Base-by-base conservation (phyloP, 2,113 vertebrate species). In the Seriola rivoliana region DNA sequence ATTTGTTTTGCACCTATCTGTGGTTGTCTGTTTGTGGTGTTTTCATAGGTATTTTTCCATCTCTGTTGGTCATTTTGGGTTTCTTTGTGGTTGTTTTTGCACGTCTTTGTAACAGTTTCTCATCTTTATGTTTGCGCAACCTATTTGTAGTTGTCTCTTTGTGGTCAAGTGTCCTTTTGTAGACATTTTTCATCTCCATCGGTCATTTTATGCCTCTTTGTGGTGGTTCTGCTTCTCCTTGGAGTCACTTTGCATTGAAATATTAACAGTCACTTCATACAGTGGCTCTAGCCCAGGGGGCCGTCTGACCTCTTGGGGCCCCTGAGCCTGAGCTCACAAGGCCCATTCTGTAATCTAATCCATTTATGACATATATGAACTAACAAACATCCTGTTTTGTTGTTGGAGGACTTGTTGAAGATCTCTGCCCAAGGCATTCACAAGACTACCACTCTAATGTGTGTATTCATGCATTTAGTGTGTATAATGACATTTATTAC, bases 401-500 rank as follows among this genome's bases (percentile, higher is more conserved):
- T 13, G 14, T 55, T 5, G 48, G 48, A 54, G 4, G n/a, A 42
- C 34, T 38, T 74, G 16, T 1, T 38, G 29, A 54, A 16, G 13
- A 40, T 36, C 48, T 29, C 0, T 69, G 34, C 42, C 55, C 11
- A n/a, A 8, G 46, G 6, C 17, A 34, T 21, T 34, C 12, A 40
- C 4, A 32, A 7, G 4, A 2, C 2, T 55, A 1, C 17, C 1
- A 1, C 2, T 4, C 1, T 17, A 10, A 1, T 76, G 4, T 32
- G 9, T 42, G 25, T 63, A n/a, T 32, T 64, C 14, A 17, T 42
- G 14, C 50, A 5, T 72, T 40, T 1, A 34, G 48, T 21, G 65
- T 32, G 44, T 29, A 4, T 59, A 4, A 19, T 42, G 34, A 13
- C 1, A 21, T 69, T 69, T 16, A 68, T 25, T 36, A 14, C 29